Evolutionary conservation across 2,797 vertebrate genomes (phyloP).

Genomic region (Anolis apletophallus): DNA sequence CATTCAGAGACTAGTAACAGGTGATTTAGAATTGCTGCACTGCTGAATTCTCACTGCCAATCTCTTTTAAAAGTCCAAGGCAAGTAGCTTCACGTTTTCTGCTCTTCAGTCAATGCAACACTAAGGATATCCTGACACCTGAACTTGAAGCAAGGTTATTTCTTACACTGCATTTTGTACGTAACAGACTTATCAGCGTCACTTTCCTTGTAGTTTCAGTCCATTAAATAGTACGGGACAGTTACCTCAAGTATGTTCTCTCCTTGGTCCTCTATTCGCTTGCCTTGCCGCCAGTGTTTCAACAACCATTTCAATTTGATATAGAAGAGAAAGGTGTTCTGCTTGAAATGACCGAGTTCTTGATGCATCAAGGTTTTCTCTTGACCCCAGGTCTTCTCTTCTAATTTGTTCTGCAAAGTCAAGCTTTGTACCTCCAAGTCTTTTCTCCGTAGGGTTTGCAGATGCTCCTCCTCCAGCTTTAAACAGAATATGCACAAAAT

Average conservation of each 20-base stretch:
- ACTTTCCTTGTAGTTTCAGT: constrained; percentile 20
- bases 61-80: neutral
- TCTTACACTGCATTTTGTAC: neutral
- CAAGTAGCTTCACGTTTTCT: constrained; percentile 18
- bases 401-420: constrained; percentile 82
- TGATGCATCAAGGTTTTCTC: constrained; percentile 88
- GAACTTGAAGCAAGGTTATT: constrained; percentile 28
- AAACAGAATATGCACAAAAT: constrained; percentile 56
- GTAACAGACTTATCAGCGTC: neutral
- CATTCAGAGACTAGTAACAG: constrained; percentile 22
- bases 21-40: neutral
- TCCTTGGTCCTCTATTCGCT: constrained; percentile 80
- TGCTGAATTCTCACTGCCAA: neutral
- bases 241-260: constrained; percentile 82
- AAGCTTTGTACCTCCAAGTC: constrained; percentile 91
- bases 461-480: constrained; percentile 87
- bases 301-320: constrained; percentile 94
- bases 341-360: constrained; percentile 90
- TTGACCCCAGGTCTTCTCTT: constrained; percentile 88
- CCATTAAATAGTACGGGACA: constrained; percentile 11
- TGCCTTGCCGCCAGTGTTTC: constrained; percentile 90
- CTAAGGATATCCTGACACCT: constrained; percentile 20
- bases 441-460: constrained; percentile 80
- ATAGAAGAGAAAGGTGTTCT: constrained; percentile 92
- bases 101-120: neutral